A percentile compares a stretch with the other conserved stretches of the same genome.
Evolutionary conservation across 2,797 vertebrate genomes (phyloP).

Genomic region (Syndactyla subalaris): DNA sequence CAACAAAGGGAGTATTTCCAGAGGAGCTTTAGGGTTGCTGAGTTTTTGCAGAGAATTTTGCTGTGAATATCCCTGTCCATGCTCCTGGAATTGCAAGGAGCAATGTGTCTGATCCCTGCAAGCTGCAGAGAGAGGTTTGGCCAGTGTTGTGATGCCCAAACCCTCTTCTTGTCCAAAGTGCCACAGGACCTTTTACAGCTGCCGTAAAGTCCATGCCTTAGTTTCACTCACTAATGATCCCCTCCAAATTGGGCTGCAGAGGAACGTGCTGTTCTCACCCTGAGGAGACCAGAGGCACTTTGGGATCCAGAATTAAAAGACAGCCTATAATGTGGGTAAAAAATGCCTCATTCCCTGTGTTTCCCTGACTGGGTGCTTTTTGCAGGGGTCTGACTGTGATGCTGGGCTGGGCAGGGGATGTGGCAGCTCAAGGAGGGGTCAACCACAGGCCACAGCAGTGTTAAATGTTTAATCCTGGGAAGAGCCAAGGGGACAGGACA

Average conservation of each 20-base stretch:
- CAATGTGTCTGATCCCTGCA: background rate
- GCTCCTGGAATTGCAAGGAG: background rate
- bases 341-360: background rate
- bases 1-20: background rate
- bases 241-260: background rate
- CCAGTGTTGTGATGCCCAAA: background rate
- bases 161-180: background rate
- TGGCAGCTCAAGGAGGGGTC: accelerated
- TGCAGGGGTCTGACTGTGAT: background rate
- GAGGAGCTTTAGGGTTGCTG: background rate
- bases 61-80: accelerated
- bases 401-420: background rate
- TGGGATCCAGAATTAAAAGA: background rate
- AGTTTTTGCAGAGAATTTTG: background rate
- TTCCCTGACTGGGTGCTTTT: background rate
- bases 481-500: background rate
- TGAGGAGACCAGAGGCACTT: background rate
- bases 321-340: background rate
- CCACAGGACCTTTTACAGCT: background rate
- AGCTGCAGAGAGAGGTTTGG: background rate
- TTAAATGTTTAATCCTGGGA: background rate
- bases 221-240: background rate
- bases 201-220: background rate
- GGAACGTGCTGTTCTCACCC: background rate
- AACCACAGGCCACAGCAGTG: accelerated